These are phyloP conservation scores for Teleiodes luculella DNA, from an alignment of 2,888 invertebrate genomes.

Conservation along the genomic window DNA sequence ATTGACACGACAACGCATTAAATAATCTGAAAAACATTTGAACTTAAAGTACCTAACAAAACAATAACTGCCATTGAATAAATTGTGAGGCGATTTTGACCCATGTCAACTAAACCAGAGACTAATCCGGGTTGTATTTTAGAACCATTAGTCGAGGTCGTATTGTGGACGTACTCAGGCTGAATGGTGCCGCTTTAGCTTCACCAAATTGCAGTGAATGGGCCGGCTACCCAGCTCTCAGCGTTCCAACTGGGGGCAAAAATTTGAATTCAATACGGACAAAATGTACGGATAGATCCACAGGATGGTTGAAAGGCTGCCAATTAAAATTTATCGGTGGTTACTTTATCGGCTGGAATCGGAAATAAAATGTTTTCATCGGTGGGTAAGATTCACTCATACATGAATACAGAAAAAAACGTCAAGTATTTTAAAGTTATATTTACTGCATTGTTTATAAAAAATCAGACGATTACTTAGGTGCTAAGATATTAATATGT, in stretches of 20 bases:
- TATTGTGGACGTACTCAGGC: conserved; percentile 65
- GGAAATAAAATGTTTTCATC: too few species aligned
- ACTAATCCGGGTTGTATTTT: conserved; percentile 39
- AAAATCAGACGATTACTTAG: background rate
- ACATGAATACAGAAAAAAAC: too few species aligned
- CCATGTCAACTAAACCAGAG: background rate
- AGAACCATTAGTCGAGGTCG: conserved; percentile 64
- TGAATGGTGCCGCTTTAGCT: conserved; percentile 64
- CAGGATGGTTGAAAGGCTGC: background rate
- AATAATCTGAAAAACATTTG: too few species aligned
- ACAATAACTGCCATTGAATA: too few species aligned
- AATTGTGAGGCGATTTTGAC: too few species aligned
- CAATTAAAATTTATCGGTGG: background rate
- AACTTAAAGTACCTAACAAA: too few species aligned
- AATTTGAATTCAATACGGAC: conserved; percentile 76
- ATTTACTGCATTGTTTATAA: background rate
- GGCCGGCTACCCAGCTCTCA: conserved; percentile 63
- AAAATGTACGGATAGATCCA: conserved; percentile 31
- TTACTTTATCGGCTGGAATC: too few species aligned
- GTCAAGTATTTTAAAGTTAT: background rate
- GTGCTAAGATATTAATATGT: too few species aligned
- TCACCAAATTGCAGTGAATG: conserved; percentile 76
- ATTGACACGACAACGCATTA: too few species aligned
- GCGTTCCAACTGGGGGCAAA: conserved; percentile 67
- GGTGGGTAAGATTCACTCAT: too few species aligned